These are phyloP conservation scores for Columbina picui DNA, from an alignment of 2,113 vertebrate genomes.

Conservation along the genomic window DNA sequence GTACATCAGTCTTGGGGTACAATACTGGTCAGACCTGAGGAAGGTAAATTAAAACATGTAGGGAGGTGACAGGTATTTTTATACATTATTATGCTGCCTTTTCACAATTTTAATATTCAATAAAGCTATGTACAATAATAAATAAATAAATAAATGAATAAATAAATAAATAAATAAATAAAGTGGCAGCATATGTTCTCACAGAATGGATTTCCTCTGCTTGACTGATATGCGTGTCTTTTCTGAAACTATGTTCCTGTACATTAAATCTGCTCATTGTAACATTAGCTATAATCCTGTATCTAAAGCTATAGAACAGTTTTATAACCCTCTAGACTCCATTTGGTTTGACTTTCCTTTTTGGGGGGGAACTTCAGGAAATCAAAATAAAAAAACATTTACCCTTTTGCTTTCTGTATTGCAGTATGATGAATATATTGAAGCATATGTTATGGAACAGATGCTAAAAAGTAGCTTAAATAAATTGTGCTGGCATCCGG, in stretches of 20 bases:
- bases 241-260: background rate
- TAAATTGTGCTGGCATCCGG: background rate
- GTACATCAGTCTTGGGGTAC: too few species aligned
- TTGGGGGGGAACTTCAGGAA: background rate
- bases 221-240: background rate
- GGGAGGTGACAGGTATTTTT: background rate
- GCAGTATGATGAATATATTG: background rate
- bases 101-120: background rate
- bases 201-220: background rate
- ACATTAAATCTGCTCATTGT: background rate
- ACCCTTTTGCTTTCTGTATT: background rate
- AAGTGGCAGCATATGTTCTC: background rate
- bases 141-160: background rate
- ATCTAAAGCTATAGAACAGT: background rate
- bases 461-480: conserved; percentile 45
- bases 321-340: background rate
- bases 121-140: background rate
- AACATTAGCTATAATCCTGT: background rate
- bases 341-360: background rate
- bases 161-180: background rate
- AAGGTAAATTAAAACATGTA: background rate
- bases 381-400: background rate
- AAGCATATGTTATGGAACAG: conserved; percentile 5
- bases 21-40: background rate
- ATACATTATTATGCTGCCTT: background rate